These are phyloP conservation scores for Takifugu bimaculatus DNA, from an alignment of 2,113 vertebrate species.

Conservation along the genomic window DNA sequence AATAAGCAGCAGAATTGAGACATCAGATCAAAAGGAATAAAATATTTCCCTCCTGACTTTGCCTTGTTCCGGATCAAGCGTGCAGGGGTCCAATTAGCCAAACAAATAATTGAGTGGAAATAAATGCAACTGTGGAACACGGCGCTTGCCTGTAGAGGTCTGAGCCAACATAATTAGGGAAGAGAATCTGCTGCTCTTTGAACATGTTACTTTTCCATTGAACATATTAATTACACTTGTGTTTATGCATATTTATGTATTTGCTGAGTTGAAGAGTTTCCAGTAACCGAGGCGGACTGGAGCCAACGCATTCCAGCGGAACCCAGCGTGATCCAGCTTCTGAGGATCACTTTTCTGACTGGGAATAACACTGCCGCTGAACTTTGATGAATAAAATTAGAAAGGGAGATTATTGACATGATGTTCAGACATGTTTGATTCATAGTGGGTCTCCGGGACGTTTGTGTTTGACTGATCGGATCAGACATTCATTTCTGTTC, in stretches of 20 bases:
- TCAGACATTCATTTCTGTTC: too few species aligned
- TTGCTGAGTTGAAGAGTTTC: slow-evolving; percentile 53
- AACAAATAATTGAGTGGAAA: slow-evolving; percentile 76
- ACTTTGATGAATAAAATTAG: slow-evolving; percentile 5
- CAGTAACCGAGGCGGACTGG: slow-evolving; percentile 31
- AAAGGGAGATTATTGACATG: not conserved
- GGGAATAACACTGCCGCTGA: slow-evolving; percentile 5
- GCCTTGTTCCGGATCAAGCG: slow-evolving; percentile 55
- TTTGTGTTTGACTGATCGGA: not conserved
- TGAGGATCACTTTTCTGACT: slow-evolving; percentile 16
- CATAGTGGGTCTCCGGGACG: too few species aligned
- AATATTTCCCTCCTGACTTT: slow-evolving; percentile 69
- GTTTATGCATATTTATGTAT: slow-evolving; percentile 45
- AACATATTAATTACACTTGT: slow-evolving; percentile 63
- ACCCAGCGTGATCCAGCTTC: slow-evolving; percentile 3
- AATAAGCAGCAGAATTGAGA: slow-evolving; percentile 68
- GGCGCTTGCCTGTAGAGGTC: slow-evolving; percentile 52
- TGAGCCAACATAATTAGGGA: slow-evolving; percentile 58
- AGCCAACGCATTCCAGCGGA: slow-evolving; percentile 33
- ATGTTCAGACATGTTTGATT: not conserved
- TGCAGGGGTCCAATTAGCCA: slow-evolving; percentile 69
- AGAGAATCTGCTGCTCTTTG: slow-evolving; percentile 62
- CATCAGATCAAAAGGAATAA: slow-evolving; percentile 71
- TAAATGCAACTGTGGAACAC: slow-evolving; percentile 67
- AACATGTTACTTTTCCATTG: slow-evolving; percentile 57